These are phyloP conservation scores for Stenurella melanura DNA, from an alignment of 2,888 invertebrate species.

Conservation along the genomic window DNA sequence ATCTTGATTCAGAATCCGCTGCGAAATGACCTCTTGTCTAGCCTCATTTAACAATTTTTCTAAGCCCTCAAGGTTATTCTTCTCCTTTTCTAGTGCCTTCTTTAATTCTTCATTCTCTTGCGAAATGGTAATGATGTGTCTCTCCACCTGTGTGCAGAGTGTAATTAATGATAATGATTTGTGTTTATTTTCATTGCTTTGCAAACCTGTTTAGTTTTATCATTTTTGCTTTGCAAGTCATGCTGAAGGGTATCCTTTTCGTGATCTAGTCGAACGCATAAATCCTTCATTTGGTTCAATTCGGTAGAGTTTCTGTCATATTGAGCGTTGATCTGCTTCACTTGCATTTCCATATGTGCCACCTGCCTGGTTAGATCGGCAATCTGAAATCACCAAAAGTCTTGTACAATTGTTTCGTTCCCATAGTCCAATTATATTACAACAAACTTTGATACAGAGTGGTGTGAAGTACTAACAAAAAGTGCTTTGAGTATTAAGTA, in stretches of 20 bases:
- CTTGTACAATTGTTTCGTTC: neutral
- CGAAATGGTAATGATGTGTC: constrained; percentile 74
- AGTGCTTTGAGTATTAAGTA: too few species aligned
- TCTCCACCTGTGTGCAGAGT: constrained; percentile 72
- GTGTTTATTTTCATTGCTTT: neutral
- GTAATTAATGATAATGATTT: neutral
- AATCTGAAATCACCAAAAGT: constrained; percentile 68
- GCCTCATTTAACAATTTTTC: constrained; percentile 77
- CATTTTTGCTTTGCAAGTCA: constrained; percentile 74
- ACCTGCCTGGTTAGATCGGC: constrained; percentile 75
- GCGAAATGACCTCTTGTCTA: constrained; percentile 78
- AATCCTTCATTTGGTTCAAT: constrained; percentile 76
- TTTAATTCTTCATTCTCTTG: constrained; percentile 72
- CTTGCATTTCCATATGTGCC: constrained; percentile 80
- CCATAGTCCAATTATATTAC: too few species aligned
- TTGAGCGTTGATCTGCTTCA: constrained; percentile 77
- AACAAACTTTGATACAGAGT: too few species aligned
- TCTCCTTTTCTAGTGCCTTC: constrained; percentile 72
- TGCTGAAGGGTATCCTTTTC: constrained; percentile 79
- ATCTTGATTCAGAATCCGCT: constrained; percentile 79
- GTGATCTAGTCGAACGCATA: constrained; percentile 80
- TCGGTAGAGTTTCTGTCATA: constrained; percentile 79
- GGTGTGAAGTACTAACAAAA: too few species aligned
- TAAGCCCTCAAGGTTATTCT: constrained; percentile 75
- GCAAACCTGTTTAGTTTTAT: constrained; percentile 71